A percentile compares a stretch with the other conserved stretches of the same genome.
These are phyloP conservation scores for Ditula angustiorana DNA, from an alignment of 2,888 invertebrate genomes.

Conservation along the genomic window DNA sequence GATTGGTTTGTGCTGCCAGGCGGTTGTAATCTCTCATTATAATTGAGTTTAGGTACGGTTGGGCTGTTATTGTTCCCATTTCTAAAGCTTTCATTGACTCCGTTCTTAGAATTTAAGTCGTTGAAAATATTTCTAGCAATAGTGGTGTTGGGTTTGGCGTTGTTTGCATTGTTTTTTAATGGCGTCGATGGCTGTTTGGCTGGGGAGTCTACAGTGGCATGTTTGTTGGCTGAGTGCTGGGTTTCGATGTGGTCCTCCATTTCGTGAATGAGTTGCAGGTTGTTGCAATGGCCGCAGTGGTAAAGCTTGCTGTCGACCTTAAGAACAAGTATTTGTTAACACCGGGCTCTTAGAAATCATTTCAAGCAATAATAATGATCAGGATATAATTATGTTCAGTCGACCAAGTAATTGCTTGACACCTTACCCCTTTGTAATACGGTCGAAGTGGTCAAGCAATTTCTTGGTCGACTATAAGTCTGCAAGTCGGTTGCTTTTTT, in stretches of 20 bases:
- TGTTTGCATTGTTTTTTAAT: neutral
- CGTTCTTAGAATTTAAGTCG: neutral
- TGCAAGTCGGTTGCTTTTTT: too few species aligned
- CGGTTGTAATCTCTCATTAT: conserved; percentile 4
- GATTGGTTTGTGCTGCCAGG: too few species aligned
- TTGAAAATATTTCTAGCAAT: neutral
- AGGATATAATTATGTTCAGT: too few species aligned
- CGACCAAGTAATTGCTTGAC: too few species aligned
- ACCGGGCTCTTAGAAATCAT: too few species aligned
- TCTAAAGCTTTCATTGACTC: too few species aligned
- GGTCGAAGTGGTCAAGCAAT: too few species aligned
- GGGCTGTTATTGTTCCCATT: neutral
- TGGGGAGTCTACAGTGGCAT: conserved; percentile 1
- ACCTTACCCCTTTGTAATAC: too few species aligned
- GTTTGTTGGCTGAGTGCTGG: conserved; percentile 36
- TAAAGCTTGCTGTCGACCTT: conserved; percentile 53
- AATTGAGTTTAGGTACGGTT: neutral
- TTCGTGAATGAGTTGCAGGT: conserved; percentile 43
- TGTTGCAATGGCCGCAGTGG: conserved; percentile 62
- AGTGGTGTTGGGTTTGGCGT: neutral
- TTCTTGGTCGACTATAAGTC: too few species aligned
- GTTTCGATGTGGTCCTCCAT: conserved; percentile 48
- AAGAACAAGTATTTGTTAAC: too few species aligned
- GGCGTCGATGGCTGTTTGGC: neutral
- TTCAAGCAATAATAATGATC: too few species aligned